These are phyloP conservation scores for Parasteatoda lunata DNA, from an alignment of 2,888 invertebrate species.

Conservation along the genomic window DNA sequence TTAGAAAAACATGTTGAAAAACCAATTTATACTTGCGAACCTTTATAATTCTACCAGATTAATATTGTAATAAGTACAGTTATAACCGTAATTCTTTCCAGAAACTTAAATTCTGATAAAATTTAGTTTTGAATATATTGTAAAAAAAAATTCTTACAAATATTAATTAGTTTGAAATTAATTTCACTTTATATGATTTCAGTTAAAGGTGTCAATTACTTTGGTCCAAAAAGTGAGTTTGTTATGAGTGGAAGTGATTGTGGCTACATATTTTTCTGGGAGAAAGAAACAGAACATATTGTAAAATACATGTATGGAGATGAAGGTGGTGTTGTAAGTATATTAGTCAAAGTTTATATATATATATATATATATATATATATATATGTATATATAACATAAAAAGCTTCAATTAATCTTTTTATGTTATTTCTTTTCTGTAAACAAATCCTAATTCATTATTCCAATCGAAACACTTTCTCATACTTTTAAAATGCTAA, in stretches of 20 bases:
- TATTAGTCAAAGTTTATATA: background rate
- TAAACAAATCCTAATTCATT: too few relatives aligned
- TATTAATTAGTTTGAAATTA: conserved; percentile 12
- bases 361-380: background rate
- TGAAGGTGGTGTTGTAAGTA: conserved; percentile 86
- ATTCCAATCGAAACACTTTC: too few relatives aligned
- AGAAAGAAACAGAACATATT: conserved; percentile 88
- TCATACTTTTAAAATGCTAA: too few relatives aligned
- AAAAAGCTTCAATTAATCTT: too few relatives aligned
- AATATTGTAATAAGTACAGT: background rate
- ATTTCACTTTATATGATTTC: conserved; percentile 70
- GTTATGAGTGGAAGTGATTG: conserved; percentile 96
- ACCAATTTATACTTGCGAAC: too few relatives aligned
- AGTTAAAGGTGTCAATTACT: conserved; percentile 95
- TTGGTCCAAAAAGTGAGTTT: conserved; percentile 92
- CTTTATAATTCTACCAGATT: background rate
- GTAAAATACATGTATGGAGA: conserved; percentile 92
- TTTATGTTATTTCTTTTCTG: too few relatives aligned
- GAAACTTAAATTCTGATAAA: background rate
- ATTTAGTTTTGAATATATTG: background rate
- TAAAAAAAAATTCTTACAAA: background rate
- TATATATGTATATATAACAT: background rate
- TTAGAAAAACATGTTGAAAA: too few relatives aligned
- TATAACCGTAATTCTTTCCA: background rate
- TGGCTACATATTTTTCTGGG: conserved; percentile 90